Evolutionary conservation across 2,888 invertebrate genomes (phyloP).

Genomic region (Drosophila yooni): DNA sequence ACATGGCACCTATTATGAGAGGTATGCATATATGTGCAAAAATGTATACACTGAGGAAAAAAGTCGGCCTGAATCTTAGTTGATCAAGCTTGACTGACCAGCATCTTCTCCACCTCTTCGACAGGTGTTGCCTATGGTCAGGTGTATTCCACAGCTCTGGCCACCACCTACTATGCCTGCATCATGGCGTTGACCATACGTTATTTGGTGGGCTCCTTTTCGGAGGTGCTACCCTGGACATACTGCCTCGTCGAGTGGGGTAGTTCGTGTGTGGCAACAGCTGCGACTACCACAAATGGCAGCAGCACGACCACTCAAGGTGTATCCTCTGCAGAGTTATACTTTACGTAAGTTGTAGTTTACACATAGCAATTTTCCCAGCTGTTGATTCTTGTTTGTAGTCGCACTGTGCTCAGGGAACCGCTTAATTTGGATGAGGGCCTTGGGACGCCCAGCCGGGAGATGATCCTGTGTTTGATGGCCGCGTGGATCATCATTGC

Average conservation of each 20-base stretch:
- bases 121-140: slow-evolving; percentile 87
- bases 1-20: slow-evolving; percentile 89
- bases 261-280: slow-evolving; percentile 80
- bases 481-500: slow-evolving; percentile 87
- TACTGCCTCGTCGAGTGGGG: slow-evolving; percentile 87
- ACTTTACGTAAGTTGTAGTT: slow-evolving; percentile 82
- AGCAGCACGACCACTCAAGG: slow-evolving; percentile 46
- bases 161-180: slow-evolving; percentile 89
- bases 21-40: slow-evolving; percentile 84
- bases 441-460: slow-evolving; percentile 86
- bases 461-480: slow-evolving; percentile 86
- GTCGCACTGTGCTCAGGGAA: slow-evolving; percentile 86
- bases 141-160: slow-evolving; percentile 86
- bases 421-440: slow-evolving; percentile 85
- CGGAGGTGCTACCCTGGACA: slow-evolving; percentile 88
- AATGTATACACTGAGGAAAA: neutral
- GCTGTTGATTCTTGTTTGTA: slow-evolving; percentile 51
- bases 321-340: slow-evolving; percentile 84
- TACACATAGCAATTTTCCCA: neutral
- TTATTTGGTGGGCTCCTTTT: slow-evolving; percentile 88
- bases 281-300: slow-evolving; percentile 48
- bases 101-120: neutral
- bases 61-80: neutral
- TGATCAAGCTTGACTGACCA: too few relatives aligned
- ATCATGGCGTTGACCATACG: slow-evolving; percentile 88